Base-by-base conservation (phyloP, 2,113 vertebrate genomes). In the Macquaria australasica region DNA sequence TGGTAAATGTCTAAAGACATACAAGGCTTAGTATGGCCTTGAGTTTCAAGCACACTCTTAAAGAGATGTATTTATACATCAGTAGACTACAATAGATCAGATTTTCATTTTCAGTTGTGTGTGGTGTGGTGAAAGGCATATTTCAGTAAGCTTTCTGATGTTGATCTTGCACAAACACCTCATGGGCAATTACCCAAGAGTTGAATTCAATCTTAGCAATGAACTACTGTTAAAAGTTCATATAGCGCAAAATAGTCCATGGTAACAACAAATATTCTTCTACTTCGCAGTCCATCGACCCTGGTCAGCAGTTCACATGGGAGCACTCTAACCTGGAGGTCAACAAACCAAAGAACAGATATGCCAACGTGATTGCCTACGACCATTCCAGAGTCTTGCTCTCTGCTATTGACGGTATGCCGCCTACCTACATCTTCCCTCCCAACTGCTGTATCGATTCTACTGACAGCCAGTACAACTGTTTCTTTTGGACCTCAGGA, bases 311-410 rank as follows among this genome's bases (percentile, higher is more conserved):
- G 94, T 99, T 99, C 92, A 99, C 98, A 9, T 99, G 98, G 98
- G 98, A 99, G 50, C 97, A 99, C 84, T 99, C 98, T 63, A 99
- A 99, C 94, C 94, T 99, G 95, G 98, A 99, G 96, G 97, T 99
- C 92, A 99, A 99, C 94, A 99, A 99, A 96, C 98, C 98, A 96
- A 99, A 99, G 97, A 99, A 99, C 82, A 97, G 98, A 97, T 99
- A 99, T 23, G 98, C 98, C 55, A 99, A 99, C 88, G 98, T 99
- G 89, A 99, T 99, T 80, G 98, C 98, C 41, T 99, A 99, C 20
- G 98, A 99, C 92, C 98, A 99, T 94, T 99, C 98, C 71, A 95
- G 98, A 84, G 98, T 99, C 88, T 94, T 99, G 53, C 97, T 99
- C 21, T 98, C 98, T 60, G 97, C 97, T 88, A 99, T 99, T 88